Evolutionary conservation across 2,888 invertebrate species (phyloP).

Genomic region (Lasioglossum marginatum): DNA sequence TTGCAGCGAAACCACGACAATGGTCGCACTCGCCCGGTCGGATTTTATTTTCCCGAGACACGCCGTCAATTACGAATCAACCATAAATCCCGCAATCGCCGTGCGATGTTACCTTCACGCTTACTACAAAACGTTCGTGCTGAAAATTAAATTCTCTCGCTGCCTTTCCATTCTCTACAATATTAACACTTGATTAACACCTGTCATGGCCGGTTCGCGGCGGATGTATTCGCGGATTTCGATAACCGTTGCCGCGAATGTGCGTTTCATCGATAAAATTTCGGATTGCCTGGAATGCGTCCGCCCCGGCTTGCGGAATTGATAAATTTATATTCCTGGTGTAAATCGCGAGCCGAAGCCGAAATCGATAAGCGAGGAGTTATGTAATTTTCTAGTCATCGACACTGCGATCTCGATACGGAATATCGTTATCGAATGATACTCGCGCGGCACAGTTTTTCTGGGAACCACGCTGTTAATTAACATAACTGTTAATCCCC

Average conservation of each 20-base stretch:
- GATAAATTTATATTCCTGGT: conserved; percentile 33
- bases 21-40: conserved; percentile 29
- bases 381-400: conserved; percentile 37
- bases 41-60: conserved; percentile 39
- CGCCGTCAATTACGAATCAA: conserved; percentile 45
- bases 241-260: not conserved
- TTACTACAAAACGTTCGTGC: not conserved
- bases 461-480: conserved; percentile 40
- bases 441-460: conserved; percentile 24
- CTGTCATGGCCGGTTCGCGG: conserved; percentile 1
- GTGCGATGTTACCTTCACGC: not conserved
- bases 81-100: conserved; percentile 38
- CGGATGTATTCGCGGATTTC: conserved; percentile 5
- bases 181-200: conserved; percentile 45
- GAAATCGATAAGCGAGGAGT: conserved; percentile 39
- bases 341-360: conserved; percentile 22
- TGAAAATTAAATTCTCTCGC: conserved; percentile 32
- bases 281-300: not conserved
- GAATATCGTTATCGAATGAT: conserved; percentile 26
- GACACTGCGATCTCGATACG: not conserved
- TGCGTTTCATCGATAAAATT: conserved; percentile 5
- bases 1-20: conserved; percentile 25
- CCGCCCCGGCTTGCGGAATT: not conserved
- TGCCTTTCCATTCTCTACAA: not conserved
- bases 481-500: conserved; percentile 41